phyloP scores from a whole-genome alignment of 2,113 vertebrate genomes.

The Dicentrarchus labrax region DNA sequence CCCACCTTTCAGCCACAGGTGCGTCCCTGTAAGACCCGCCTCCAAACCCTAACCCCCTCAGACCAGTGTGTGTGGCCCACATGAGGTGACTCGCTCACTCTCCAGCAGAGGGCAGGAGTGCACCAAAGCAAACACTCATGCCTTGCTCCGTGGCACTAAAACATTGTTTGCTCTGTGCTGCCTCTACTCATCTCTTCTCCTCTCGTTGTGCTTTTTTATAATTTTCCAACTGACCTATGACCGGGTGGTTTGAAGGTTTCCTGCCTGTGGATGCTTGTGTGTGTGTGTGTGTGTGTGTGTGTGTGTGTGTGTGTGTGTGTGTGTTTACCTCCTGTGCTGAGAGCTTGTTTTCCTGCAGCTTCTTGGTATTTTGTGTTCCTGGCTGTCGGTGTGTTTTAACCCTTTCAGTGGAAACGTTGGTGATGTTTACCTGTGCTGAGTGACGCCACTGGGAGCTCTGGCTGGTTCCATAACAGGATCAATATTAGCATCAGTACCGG shows the following conservation, averaged over 20 bases:
- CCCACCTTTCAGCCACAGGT: slow-evolving; percentile 98
- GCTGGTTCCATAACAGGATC: neutral
- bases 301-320: slow-evolving; percentile 16
- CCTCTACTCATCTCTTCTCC: slow-evolving; percentile 70
- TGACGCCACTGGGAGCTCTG: slow-evolving; percentile 71
- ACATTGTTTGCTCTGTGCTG: slow-evolving; percentile 74
- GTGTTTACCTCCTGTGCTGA: slow-evolving; percentile 58
- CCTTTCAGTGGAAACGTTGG: slow-evolving; percentile 31
- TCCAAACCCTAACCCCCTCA: slow-evolving; percentile 72
- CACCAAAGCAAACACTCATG: slow-evolving; percentile 72
- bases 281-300: slow-evolving; percentile 20
- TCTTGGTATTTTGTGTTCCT: slow-evolving; percentile 79
- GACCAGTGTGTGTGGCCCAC: slow-evolving; percentile 77
- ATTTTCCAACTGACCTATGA: slow-evolving; percentile 65
- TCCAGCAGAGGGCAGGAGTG: slow-evolving; percentile 78
- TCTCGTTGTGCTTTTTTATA: slow-evolving; percentile 71
- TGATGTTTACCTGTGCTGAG: slow-evolving; percentile 37
- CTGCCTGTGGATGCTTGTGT: slow-evolving; percentile 34
- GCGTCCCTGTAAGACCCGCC: slow-evolving; percentile 84
- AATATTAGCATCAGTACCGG: neutral
- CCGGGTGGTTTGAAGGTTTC: slow-evolving; percentile 49
- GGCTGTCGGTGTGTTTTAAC: slow-evolving; percentile 78
- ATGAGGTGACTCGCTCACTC: slow-evolving; percentile 57
- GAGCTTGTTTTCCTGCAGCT: slow-evolving; percentile 70
- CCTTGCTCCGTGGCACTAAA: slow-evolving; percentile 77